Evolutionary conservation across 2,888 invertebrate genomes (phyloP).

Genomic region (Linnaemya tessellans): DNA sequence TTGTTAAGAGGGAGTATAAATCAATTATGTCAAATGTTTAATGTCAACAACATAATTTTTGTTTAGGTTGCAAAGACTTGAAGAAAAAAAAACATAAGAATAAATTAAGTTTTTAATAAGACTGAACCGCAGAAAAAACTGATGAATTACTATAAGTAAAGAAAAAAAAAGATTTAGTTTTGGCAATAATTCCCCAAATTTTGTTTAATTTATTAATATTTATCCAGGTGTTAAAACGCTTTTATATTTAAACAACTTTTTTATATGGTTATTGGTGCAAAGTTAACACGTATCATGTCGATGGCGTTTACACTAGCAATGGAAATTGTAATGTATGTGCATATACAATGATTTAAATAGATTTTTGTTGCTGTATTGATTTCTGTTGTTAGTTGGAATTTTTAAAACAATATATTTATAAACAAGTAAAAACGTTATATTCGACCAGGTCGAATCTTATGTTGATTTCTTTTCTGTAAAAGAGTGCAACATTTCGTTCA

Average conservation of each 20-base stretch:
- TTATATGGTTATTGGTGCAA: neutral
- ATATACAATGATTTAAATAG: neutral
- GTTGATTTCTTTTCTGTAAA: too few species aligned
- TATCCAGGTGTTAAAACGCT: slow-evolving; percentile 72
- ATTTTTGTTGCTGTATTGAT: too few species aligned
- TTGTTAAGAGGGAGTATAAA: slow-evolving; percentile 65
- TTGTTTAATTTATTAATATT: slow-evolving; percentile 58
- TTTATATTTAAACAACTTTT: slow-evolving; percentile 60
- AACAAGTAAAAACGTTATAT: too few species aligned
- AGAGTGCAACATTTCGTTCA: too few species aligned
- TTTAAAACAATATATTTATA: too few species aligned
- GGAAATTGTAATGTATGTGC: neutral
- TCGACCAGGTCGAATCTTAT: too few species aligned
- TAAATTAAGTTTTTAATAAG: slow-evolving; percentile 69
- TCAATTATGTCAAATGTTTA: slow-evolving; percentile 73
- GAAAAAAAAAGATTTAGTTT: slow-evolving; percentile 27
- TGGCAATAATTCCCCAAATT: slow-evolving; percentile 43
- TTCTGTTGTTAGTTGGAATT: too few species aligned
- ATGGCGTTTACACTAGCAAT: slow-evolving; percentile 36
- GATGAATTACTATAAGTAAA: slow-evolving; percentile 21
- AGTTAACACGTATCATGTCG: slow-evolving; percentile 2
- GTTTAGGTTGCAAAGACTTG: slow-evolving; percentile 41
- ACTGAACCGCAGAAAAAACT: slow-evolving; percentile 28
- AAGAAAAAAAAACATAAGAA: slow-evolving; percentile 28
- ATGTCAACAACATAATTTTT: slow-evolving; percentile 73